Evolutionary conservation across 1,140 invertebrate genomes (phyloP).

Genomic region (Listronotus oregonensis): DNA sequence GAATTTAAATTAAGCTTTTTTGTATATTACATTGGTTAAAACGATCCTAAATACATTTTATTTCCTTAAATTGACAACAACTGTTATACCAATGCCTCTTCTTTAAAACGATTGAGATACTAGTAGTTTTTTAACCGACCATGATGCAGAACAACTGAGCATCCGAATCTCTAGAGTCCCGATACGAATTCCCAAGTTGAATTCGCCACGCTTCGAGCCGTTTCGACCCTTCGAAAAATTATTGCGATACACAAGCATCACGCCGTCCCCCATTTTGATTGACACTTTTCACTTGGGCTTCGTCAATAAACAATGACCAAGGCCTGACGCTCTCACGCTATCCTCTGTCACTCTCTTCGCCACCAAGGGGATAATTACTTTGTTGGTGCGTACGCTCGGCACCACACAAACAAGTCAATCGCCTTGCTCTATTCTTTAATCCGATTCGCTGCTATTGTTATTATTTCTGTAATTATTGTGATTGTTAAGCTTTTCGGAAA

Average conservation of each 20-base stretch:
- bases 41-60: too few relatives aligned
- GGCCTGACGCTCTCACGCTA: constrained; percentile 23
- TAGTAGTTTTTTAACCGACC: constrained; percentile 1
- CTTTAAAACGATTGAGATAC: too few relatives aligned
- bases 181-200: constrained; percentile 22
- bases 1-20: too few relatives aligned
- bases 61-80: too few relatives aligned
- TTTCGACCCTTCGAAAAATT: constrained; percentile 24
- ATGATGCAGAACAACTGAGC: constrained; percentile 13
- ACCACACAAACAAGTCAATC: constrained; percentile 21
- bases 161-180: constrained; percentile 16
- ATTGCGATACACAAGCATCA: constrained; percentile 25
- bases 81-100: too few relatives aligned
- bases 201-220: constrained; percentile 19
- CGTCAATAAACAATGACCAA: constrained; percentile 26
- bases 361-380: constrained; percentile 27
- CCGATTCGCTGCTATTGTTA: constrained; percentile 10
- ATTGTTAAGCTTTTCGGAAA: not conserved
- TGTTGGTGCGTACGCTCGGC: constrained; percentile 19
- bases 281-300: constrained; percentile 25
- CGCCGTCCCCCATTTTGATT: constrained; percentile 25
- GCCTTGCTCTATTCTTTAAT: constrained; percentile 10
- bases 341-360: constrained; percentile 19
- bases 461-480: not conserved
- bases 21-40: too few relatives aligned